Percentiles rank a stretch among this genome's conserved stretches.
Evolutionary conservation across 2,888 invertebrate species (phyloP).

Genomic region (Toxonevra muliebris): DNA sequence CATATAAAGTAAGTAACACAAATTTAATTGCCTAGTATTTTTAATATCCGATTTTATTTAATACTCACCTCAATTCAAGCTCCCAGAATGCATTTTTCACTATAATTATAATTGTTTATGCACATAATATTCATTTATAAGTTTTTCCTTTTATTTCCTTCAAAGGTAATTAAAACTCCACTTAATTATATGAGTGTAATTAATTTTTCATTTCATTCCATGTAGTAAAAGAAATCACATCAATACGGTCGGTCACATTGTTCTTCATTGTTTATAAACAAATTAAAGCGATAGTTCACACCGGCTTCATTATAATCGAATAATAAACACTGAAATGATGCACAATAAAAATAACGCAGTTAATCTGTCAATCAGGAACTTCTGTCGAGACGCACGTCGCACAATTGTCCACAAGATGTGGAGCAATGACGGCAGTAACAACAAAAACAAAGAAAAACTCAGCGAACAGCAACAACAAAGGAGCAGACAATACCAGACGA

Average conservation of each 20-base stretch:
- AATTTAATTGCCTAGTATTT: no score
- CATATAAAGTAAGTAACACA: no score
- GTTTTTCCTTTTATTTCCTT: no score
- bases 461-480: slow-evolving; percentile 9
- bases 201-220: slow-evolving; percentile 1
- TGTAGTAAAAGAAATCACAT: neutral
- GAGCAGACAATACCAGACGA: neutral
- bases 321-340: slow-evolving; percentile 14
- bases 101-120: no score
- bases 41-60: no score
- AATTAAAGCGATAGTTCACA: slow-evolving; percentile 11
- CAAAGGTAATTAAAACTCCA: no score
- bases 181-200: neutral
- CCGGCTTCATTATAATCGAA: slow-evolving; percentile 13
- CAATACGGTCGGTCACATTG: neutral
- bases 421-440: slow-evolving; percentile 11
- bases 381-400: slow-evolving; percentile 24
- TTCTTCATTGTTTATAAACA: slow-evolving; percentile 25
- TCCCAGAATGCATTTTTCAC: no score
- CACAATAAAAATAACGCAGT: slow-evolving; percentile 24
- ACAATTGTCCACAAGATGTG: neutral
- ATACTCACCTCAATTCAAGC: no score
- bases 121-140: no score
- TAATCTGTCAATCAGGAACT: slow-evolving; percentile 28
- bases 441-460: neutral